Percentiles rank a stretch among this genome's conserved stretches.
phyloP scores from a whole-genome alignment of 2,113 vertebrate species.

The Craseonycteris thonglongyai region DNA sequence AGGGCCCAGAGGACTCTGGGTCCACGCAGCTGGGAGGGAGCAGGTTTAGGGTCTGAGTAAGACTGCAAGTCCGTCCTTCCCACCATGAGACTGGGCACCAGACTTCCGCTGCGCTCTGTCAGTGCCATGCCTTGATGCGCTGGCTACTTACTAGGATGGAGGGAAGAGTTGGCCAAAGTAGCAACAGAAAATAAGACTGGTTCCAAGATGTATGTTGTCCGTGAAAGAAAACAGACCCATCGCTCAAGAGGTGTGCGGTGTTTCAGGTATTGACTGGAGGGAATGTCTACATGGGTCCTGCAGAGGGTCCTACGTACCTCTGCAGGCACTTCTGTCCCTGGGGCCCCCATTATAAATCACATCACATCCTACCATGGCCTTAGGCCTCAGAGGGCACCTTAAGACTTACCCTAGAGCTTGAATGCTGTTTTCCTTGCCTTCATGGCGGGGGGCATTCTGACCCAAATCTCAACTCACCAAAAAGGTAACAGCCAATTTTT shows the following conservation, averaged over 20 bases:
- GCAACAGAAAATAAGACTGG: neutral
- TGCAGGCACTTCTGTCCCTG: fast-evolving
- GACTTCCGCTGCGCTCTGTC: neutral
- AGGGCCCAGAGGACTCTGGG: neutral
- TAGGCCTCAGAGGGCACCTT: neutral
- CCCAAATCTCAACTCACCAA: neutral
- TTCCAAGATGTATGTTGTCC: neutral
- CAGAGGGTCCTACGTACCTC: neutral
- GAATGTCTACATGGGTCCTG: neutral
- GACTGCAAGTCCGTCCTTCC: too few relatives aligned
- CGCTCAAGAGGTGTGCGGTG: fast-evolving
- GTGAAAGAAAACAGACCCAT: neutral
- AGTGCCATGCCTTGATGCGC: fast-evolving
- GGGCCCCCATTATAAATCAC: neutral
- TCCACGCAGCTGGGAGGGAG: neutral
- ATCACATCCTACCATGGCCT: too few relatives aligned
- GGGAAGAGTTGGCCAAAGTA: neutral
- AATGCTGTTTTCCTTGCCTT: neutral
- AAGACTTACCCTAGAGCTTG: neutral
- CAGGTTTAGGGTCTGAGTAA: too few relatives aligned
- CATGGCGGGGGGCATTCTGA: neutral
- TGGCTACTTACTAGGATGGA: neutral
- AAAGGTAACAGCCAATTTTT: neutral
- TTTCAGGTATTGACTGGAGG: neutral
- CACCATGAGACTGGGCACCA: fast-evolving